Base-by-base conservation (phyloP, 2,888 invertebrate genomes). In the Athrips mouffetella region DNA sequence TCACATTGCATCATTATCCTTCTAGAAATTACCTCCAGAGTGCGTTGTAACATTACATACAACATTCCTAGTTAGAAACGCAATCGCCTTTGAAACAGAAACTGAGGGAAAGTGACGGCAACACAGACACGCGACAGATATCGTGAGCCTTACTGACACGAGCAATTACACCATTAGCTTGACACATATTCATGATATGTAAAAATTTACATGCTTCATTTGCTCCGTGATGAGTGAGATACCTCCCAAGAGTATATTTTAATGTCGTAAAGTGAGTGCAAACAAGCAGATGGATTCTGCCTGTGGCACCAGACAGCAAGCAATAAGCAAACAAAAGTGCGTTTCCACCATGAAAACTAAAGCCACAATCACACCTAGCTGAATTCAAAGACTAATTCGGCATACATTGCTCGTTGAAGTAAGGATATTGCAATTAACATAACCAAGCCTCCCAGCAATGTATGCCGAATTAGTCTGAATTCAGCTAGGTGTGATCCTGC, bases 51-150 rank as follows among this genome's bases (percentile, higher is more conserved):
- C n/a, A n/a, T 1, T 13, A n/a, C 13, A n/a, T n/a, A 58, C 59
- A 62, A 67, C 74, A 83, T 83, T 80, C 79, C 73, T 59, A 51
- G 58, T 69, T 73, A 80, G 79, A 82, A 80, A 76, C 71, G 74
- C 63, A 65, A 61, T 64, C 68, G 73, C 67, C 71, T 75, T 69
- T 51, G 74, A 80, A 80, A 80, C 78, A 79, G 80, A 80, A 78
- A 80, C 75, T 70, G 64, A 73, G 82, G 73, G 86, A 86, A 86
- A 87, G 85, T 82, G 80, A 80, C 67, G 53, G 54, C 50, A 58
- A 82, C 80, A 79, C 80, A 66, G 54, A 54, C 49, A 58, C 84
- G 82, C 82, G 81, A 84, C 80, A 80, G 74, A 65, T 63, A 63
- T 72, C 78, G 73, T 73, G 71, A 60, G 62, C 54, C 48, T 53